Conservation (phyloP, 1,140 invertebrate species). For the Drosophila kepulauana region DNA sequence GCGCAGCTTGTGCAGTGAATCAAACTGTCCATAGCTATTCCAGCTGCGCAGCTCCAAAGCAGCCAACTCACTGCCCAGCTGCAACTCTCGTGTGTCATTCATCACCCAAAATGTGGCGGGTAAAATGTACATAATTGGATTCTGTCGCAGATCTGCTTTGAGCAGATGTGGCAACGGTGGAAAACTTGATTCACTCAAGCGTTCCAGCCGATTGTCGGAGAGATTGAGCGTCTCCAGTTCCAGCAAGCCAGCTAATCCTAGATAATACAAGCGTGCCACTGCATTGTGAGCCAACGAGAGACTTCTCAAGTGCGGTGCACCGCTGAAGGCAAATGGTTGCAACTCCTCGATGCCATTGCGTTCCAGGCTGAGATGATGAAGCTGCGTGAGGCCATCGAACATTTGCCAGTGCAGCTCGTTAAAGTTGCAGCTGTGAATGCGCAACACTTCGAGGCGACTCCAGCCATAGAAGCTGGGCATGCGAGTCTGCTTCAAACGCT, state of each 20-base stretch:
- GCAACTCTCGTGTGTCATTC: conserved; percentile 88
- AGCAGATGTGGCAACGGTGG: conserved; percentile 89
- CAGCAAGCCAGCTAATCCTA: conserved; percentile 88
- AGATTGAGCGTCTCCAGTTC: conserved; percentile 88
- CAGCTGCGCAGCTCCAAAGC: conserved; percentile 85
- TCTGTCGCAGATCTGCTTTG: conserved; percentile 87
- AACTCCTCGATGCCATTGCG: conserved; percentile 88
- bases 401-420: conserved; percentile 89
- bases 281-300: conserved; percentile 88
- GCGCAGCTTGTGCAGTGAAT: conserved; percentile 87
- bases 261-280: conserved; percentile 88
- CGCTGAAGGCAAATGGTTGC: conserved; percentile 89
- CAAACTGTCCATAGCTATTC: conserved; percentile 87
- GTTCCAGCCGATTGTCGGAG: conserved; percentile 88
- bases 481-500: conserved; percentile 85
- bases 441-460: conserved; percentile 86
- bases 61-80: conserved; percentile 86
- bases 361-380: conserved; percentile 88
- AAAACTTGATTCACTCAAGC: conserved; percentile 89
- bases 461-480: conserved; percentile 87
- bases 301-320: conserved; percentile 87
- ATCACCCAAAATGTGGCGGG: conserved; percentile 90
- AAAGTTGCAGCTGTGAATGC: conserved; percentile 87
- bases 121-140: conserved; percentile 89
- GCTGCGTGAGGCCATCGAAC: conserved; percentile 88